These are phyloP conservation scores for Micrastur ruficollis DNA, from an alignment of 2,797 vertebrate species.

Conservation along the genomic window DNA sequence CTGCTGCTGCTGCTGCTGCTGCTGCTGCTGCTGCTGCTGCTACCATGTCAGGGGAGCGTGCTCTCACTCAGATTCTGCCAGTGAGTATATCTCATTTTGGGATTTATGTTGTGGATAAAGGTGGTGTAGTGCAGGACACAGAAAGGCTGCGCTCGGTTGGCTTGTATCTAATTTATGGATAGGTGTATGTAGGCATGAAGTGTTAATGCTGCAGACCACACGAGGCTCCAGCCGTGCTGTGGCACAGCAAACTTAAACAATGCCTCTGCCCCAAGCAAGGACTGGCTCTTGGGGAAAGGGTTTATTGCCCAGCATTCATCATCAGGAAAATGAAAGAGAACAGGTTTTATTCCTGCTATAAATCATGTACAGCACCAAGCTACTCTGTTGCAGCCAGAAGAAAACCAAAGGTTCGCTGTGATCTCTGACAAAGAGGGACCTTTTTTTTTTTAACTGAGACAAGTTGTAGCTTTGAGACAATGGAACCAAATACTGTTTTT, in stretches of 20 bases:
- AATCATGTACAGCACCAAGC: background rate
- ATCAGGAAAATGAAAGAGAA: conserved; percentile 16
- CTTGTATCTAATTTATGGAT: background rate
- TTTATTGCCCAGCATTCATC: conserved; percentile 24
- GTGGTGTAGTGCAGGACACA: background rate
- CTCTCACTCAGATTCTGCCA: background rate
- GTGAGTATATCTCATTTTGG: background rate
- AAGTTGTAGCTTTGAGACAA: background rate
- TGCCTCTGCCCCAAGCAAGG: background rate
- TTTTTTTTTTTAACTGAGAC: background rate
- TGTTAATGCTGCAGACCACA: background rate
- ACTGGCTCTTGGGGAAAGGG: background rate
- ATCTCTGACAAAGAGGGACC: background rate
- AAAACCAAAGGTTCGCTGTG: background rate
- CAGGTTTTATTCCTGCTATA: conserved; percentile 14
- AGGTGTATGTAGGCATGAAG: background rate
- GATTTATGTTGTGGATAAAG: background rate
- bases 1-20: background rate
- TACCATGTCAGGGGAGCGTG: background rate
- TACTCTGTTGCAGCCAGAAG: background rate
- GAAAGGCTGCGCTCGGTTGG: background rate
- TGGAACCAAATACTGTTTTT: background rate
- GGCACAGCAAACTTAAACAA: background rate
- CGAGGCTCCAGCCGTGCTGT: background rate
- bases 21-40: background rate